phyloP scores from a whole-genome alignment of 2,113 vertebrate species.

The Phalacrocorax aristotelis region DNA sequence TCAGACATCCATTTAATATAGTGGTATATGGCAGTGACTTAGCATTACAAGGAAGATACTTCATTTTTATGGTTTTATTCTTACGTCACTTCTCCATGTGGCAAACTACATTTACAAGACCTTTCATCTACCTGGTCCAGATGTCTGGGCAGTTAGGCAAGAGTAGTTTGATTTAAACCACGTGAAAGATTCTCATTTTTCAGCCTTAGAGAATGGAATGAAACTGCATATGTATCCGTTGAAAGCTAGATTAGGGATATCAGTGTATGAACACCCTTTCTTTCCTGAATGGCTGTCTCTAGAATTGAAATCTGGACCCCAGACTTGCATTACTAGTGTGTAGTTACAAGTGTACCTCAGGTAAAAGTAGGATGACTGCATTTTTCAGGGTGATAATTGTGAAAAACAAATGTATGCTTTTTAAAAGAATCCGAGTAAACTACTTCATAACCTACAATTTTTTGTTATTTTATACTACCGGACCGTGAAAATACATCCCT shows the following conservation, averaged over 20 bases:
- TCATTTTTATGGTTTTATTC: not conserved
- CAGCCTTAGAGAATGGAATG: not conserved
- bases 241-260: not conserved
- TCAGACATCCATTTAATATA: not conserved
- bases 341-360: not conserved
- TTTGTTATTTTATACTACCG: not conserved
- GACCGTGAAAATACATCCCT: not conserved
- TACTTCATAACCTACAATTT: not conserved
- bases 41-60: not conserved
- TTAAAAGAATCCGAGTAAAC: not conserved
- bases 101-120: not conserved
- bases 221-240: not conserved
- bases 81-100: not conserved
- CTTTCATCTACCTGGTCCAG: not conserved
- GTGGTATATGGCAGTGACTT: not conserved
- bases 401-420: not conserved
- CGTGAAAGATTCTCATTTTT: not conserved
- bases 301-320: not conserved
- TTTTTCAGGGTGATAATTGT: not conserved
- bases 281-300: not conserved
- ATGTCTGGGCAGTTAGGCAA: not conserved
- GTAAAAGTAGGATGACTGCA: not conserved
- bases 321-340: not conserved
- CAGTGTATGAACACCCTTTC: not conserved
- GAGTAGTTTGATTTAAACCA: not conserved